Percentiles rank a stretch among this genome's conserved stretches.
Evolutionary conservation across 2,113 vertebrate species (phyloP).

Genomic region (Mastomys coucha): DNA sequence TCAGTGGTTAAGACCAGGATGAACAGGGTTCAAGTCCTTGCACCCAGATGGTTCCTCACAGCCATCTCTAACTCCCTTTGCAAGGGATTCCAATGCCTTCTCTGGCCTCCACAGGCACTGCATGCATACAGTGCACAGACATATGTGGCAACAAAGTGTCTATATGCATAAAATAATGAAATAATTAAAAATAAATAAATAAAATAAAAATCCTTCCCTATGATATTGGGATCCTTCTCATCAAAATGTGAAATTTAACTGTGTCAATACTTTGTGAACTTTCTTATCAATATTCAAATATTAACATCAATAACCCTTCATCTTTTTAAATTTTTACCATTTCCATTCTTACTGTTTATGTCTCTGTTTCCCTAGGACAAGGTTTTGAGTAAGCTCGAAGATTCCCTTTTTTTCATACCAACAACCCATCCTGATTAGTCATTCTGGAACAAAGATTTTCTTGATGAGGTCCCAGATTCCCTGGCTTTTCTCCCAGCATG

Average conservation of each 20-base stretch:
- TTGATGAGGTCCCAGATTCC: background rate
- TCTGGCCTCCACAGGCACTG: background rate
- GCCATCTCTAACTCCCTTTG: background rate
- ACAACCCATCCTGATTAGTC: background rate
- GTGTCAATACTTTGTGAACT: background rate
- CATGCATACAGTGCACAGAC: background rate
- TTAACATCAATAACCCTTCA: background rate
- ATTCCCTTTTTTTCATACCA: background rate
- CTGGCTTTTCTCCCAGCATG: background rate
- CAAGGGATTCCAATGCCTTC: background rate
- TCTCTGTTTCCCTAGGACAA: background rate
- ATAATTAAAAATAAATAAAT: background rate
- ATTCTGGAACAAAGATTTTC: background rate
- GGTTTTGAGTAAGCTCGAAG: background rate
- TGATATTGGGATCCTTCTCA: background rate
- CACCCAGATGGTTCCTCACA: background rate
- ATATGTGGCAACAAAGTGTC: background rate
- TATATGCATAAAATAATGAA: background rate
- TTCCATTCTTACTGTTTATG: background rate
- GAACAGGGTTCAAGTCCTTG: background rate
- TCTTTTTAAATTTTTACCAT: background rate
- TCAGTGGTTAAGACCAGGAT: background rate
- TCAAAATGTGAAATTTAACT: conserved; percentile 5
- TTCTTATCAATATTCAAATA: background rate
- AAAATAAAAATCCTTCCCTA: background rate